Evolutionary conservation across 2,797 vertebrate genomes (phyloP).

Genomic region (Tauraco hartlaubi): DNA sequence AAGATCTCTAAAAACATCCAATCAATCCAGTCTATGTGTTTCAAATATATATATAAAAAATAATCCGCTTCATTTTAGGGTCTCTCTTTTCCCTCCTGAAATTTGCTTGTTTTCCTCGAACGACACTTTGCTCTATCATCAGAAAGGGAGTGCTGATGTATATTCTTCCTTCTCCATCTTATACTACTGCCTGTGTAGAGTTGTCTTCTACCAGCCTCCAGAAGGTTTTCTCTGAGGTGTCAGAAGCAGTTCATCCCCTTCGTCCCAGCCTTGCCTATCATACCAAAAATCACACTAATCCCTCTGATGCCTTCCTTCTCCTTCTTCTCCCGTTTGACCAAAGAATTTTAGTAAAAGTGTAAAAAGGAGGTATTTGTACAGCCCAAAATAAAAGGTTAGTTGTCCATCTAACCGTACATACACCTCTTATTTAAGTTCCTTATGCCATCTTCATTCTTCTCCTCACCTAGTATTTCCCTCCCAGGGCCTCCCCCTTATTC

Average conservation of each 20-base stretch:
- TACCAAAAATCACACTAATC: neutral
- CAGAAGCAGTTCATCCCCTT: neutral
- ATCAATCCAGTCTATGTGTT: slow-evolving; percentile 13
- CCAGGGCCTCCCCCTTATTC: neutral
- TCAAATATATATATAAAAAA: neutral
- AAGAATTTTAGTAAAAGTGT: neutral
- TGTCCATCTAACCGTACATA: neutral
- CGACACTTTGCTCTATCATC: neutral
- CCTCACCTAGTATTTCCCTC: neutral
- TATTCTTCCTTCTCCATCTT: neutral
- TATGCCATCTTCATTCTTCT: neutral
- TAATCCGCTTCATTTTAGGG: neutral
- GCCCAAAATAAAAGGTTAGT: neutral
- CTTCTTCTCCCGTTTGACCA: neutral
- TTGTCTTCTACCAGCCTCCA: neutral
- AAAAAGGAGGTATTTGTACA: neutral
- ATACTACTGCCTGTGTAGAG: neutral
- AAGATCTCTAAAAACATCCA: slow-evolving; percentile 1
- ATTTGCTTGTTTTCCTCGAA: slow-evolving; percentile 10
- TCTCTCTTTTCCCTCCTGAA: neutral
- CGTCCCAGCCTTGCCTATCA: neutral
- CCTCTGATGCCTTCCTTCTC: neutral
- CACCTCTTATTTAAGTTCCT: neutral
- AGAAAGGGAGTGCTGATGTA: neutral
- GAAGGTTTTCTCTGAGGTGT: neutral